phyloP scores from a whole-genome alignment of 2,113 vertebrate species.

The Pitta sordida region DNA sequence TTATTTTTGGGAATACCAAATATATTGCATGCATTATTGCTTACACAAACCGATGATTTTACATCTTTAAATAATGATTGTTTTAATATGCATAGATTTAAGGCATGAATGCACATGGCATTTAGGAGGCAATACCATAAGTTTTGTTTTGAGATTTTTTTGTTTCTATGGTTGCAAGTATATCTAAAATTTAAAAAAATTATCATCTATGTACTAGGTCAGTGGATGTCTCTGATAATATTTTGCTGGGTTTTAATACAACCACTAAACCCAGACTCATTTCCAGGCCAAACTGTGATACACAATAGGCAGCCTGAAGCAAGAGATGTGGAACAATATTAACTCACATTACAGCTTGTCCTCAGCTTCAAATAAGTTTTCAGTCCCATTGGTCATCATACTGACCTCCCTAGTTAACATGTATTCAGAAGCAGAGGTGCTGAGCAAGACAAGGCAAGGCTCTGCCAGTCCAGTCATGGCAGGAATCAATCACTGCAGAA shows the following conservation, averaged over 20 bases:
- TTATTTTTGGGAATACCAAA: background rate
- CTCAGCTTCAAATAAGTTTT: background rate
- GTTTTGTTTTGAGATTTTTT: background rate
- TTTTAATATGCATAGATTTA: background rate
- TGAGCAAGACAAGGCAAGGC: background rate
- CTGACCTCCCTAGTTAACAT: background rate
- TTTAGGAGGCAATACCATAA: background rate
- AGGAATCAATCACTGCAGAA: background rate
- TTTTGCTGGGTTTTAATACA: background rate
- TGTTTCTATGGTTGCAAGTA: background rate
- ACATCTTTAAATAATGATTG: background rate
- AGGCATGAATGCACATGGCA: background rate
- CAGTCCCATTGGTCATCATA: background rate
- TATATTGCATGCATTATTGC: background rate
- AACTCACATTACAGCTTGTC: background rate
- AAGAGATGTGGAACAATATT: background rate
- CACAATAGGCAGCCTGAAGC: too few species aligned
- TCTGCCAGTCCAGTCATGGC: background rate
- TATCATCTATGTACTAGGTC: background rate
- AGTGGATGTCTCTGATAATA: background rate
- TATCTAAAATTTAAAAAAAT: constrained; percentile 22
- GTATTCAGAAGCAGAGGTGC: background rate
- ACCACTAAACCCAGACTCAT: background rate
- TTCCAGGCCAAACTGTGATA: background rate
- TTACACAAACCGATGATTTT: constrained; percentile 24